Percentiles rank a stretch among this genome's conserved stretches.
Evolutionary conservation across 2,113 vertebrate species (phyloP).

Genomic region (Cariama cristata): DNA sequence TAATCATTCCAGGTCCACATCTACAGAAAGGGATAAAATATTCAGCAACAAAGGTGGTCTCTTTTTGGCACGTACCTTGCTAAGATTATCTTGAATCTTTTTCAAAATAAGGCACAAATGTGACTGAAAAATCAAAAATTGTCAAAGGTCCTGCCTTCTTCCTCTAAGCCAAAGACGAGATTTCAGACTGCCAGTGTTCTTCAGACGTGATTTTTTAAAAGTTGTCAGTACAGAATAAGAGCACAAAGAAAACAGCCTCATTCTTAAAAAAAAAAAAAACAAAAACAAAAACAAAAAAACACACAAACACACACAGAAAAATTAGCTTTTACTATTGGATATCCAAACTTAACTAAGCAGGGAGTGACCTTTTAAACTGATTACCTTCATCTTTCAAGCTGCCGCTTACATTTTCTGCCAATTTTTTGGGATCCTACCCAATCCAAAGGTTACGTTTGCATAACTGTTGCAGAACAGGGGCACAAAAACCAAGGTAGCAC

Average conservation of each 20-base stretch:
- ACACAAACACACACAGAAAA: background rate
- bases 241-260: background rate
- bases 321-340: background rate
- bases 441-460: slow-evolving; percentile 58
- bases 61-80: background rate
- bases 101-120: background rate
- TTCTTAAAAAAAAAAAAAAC: background rate
- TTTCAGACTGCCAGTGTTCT: background rate
- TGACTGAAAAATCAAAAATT: background rate
- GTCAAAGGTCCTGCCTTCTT: background rate
- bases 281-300: background rate
- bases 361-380: background rate
- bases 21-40: background rate
- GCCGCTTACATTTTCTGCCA: background rate
- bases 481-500: background rate
- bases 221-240: background rate
- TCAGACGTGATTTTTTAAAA: fast-evolving
- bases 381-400: background rate
- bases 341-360: background rate
- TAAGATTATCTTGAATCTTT: background rate
- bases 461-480: background rate
- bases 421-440: background rate
- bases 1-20: background rate
- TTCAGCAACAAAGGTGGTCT: background rate
- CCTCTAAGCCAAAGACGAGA: background rate